Evolutionary conservation across 2,797 vertebrate genomes (phyloP), one percentile per base, ranked within the genome.

Genomic region (Acanthornis magna): DNA sequence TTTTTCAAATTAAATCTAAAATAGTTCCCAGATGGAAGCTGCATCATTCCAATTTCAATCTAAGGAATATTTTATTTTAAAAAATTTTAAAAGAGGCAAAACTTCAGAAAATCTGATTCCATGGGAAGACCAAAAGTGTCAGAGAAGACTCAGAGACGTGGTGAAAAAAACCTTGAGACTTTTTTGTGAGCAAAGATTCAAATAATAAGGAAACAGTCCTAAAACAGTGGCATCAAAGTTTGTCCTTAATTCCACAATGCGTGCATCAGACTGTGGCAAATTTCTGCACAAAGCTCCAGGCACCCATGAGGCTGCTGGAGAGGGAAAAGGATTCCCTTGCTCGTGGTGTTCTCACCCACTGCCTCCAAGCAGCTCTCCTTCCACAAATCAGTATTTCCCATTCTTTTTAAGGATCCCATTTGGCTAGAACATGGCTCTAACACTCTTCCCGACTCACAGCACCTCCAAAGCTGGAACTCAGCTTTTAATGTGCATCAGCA

Each of bases 1-100:
- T 95, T 95, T 94, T 93, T 43, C 75, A 91, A 92, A 94, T 94
- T 74, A 85, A 74, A 89, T 74, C 54, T 26, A 21, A 62, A 89
- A 89, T 30, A 62, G 81, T 77, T 92, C 95, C 94, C 96, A 91
- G 91, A 42, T 78, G 89, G 84, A 89, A 89, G 68, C 5, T 74
- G 45, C 9, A 65, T 47, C 88, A 34, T 43, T 88, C 50, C 77
- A 51, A 17, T 30, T 42, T 57, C 61, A 34, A 87, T 13, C 30
- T 42, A 16, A 82, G 82, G 45, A 77, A 50, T n/a, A n/a, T 26
- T 45, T 20, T 26, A 13, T 40, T 78, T 53, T 10, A 2, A 38
- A 45, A 79, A 45, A 43, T 18, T 43, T 18, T 19, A 40, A 23
- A 11, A n/a, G 20, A 45, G 23, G 68, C 1, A 19, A 83, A 80